Evolutionary conservation across 2,797 vertebrate genomes (phyloP), one percentile per base, ranked within the genome.

Genomic region (Takifugu ocellatus): DNA sequence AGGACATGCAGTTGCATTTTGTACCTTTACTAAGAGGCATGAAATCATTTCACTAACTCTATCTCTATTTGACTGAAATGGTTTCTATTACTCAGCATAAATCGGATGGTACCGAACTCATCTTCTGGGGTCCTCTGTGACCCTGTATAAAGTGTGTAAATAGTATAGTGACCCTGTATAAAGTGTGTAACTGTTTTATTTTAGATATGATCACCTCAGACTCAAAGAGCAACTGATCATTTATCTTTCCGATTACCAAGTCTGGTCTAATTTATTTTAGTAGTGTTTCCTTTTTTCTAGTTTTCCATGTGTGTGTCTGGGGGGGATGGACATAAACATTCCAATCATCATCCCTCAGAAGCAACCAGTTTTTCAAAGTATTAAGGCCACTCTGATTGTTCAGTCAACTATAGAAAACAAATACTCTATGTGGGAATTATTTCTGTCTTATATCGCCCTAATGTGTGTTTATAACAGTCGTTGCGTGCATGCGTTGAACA

Each of bases 1-100:
- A 68, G 65, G 55, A 70, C 60, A 72, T 44, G 54, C 59, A 68
- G 52, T 68, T 51, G 49, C n/a, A 29, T 65, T 75, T 83, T 63
- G 72, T 72, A 74, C 62, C 52, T 76, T 66, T 26, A 10, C 36
- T 66, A 36, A 72, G 65, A 63, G 47, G 33, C 47, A 56, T 26
- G 69, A 55, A 67, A 8, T 52, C 58, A 1, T 64, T 66, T 12
- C 58, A 42, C 44, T 59, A 49, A 25, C 14, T 50, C 44, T 24
- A 17, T 16, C 21, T 71, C 21, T 25, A 8, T 11, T 58, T 61
- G 55, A 54, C 69, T 66, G 61, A 59, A 56, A 69, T 12, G 39
- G 44, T 54, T 17, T 24, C 11, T n/a, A 33, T 16, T 11, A 16
- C 42, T 67, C 69, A 54, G 6, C 56, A 67, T 21, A 14, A 2